Evolutionary conservation across 2,797 vertebrate species (phyloP).

Genomic region (Amazona ochrocephala): DNA sequence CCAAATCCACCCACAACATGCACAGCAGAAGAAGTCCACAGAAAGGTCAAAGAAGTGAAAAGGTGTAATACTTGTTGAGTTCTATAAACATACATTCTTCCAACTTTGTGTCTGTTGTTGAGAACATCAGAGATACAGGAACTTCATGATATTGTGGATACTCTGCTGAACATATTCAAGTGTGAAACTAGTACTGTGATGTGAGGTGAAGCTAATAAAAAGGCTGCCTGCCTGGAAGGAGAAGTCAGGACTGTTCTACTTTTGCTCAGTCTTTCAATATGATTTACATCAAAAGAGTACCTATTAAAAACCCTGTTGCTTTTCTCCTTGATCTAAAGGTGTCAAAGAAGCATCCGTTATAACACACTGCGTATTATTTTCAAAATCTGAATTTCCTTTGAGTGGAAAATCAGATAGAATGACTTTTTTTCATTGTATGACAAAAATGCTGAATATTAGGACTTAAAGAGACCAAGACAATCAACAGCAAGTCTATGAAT

Average conservation of each 20-base stretch:
- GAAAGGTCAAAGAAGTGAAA: background rate
- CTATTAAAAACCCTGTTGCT: slow-evolving; percentile 58
- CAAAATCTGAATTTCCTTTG: slow-evolving; percentile 60
- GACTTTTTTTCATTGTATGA: slow-evolving; percentile 44
- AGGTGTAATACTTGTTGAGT: background rate
- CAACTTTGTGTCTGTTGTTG: background rate
- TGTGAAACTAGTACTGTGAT: background rate
- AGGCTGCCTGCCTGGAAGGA: background rate
- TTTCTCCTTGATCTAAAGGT: slow-evolving; percentile 66
- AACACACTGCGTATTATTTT: slow-evolving; percentile 61
- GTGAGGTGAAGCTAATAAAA: background rate
- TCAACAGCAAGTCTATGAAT: slow-evolving; percentile 60
- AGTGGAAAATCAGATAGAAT: slow-evolving; percentile 60
- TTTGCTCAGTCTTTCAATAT: slow-evolving; percentile 9
- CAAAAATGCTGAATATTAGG: slow-evolving; percentile 62
- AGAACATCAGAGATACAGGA: background rate
- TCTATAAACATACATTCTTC: background rate
- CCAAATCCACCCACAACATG: background rate
- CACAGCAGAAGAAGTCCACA: background rate
- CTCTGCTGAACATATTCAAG: background rate
- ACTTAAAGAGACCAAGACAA: slow-evolving; percentile 69
- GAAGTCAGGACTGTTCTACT: slow-evolving; percentile 31
- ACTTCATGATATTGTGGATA: background rate
- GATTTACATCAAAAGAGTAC: slow-evolving; percentile 47
- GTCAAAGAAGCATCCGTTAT: slow-evolving; percentile 51